Percentiles rank a stretch among this genome's conserved stretches.
Conservation (phyloP, 2,888 invertebrate species). For the Apotomis turbidana region DNA sequence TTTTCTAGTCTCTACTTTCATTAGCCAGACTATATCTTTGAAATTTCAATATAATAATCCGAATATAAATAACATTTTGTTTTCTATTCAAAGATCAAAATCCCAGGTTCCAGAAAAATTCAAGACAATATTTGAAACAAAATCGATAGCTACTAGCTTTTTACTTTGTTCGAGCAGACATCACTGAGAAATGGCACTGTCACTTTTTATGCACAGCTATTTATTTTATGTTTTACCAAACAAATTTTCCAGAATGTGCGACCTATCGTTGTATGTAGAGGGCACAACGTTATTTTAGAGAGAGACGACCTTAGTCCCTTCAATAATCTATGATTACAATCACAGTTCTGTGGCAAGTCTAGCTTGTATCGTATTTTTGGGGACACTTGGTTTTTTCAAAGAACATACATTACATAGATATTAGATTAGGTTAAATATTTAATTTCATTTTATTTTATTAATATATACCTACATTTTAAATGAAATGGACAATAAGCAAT, state of each 20-base stretch:
- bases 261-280: slow-evolving; percentile 3
- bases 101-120: slow-evolving; percentile 7
- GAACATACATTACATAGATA: neutral
- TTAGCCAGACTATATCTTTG: too few species aligned
- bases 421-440: too few species aligned
- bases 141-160: slow-evolving; percentile 26
- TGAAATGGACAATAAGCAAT: too few species aligned
- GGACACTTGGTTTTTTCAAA: neutral
- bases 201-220: slow-evolving; percentile 36
- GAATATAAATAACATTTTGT: neutral
- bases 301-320: slow-evolving; percentile 17
- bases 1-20: too few species aligned
- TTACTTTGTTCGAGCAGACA: slow-evolving; percentile 29
- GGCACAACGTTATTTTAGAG: slow-evolving; percentile 4
- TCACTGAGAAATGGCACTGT: slow-evolving; percentile 32
- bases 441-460: too few species aligned
- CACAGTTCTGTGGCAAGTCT: slow-evolving; percentile 9
- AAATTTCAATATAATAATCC: too few species aligned
- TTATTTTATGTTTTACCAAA: slow-evolving; percentile 35
- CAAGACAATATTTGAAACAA: slow-evolving; percentile 23
- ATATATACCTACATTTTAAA: too few species aligned
- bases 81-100: slow-evolving; percentile 1
- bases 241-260: slow-evolving; percentile 18
- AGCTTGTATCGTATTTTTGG: slow-evolving; percentile 20
- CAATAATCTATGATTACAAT: slow-evolving; percentile 34